Evolutionary conservation across 2,888 invertebrate species (phyloP).

Genomic region (Lepidonotus clava): DNA sequence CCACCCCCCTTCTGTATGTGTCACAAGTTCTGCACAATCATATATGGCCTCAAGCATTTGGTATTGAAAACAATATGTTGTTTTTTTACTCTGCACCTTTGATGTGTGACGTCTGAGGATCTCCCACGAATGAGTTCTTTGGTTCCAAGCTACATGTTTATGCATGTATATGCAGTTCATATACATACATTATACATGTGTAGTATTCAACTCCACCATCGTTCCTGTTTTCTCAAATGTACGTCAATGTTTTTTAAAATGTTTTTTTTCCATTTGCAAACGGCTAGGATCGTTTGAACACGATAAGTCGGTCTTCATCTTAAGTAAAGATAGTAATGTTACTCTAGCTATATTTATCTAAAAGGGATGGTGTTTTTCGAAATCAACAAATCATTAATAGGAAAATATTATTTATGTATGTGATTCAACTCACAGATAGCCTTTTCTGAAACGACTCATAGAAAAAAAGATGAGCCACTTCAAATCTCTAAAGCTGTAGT

Average conservation of each 20-base stretch:
- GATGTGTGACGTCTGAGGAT: not conserved
- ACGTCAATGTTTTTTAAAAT: too few relatives aligned
- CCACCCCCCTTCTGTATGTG: not conserved
- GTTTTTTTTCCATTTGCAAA: too few relatives aligned
- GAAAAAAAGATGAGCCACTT: too few relatives aligned
- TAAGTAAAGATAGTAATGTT: too few relatives aligned
- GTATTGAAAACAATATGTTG: not conserved
- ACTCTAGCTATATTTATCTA: not conserved
- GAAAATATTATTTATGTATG: not conserved
- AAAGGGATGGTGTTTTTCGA: not conserved
- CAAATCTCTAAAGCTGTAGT: too few relatives aligned
- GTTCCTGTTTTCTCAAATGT: not conserved
- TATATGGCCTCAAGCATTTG: conserved; percentile 8
- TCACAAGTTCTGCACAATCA: not conserved
- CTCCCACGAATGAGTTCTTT: not conserved
- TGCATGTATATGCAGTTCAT: conserved; percentile 21
- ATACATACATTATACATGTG: conserved; percentile 38
- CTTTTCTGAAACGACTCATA: too few relatives aligned
- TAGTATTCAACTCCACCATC: not conserved
- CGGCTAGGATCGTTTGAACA: too few relatives aligned
- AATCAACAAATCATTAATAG: not conserved
- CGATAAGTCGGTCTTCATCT: too few relatives aligned
- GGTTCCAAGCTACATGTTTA: conserved; percentile 28
- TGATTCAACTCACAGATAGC: too few relatives aligned
- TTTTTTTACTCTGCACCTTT: conserved; percentile 29